A percentile compares a stretch with the other conserved stretches of the same genome.
Evolutionary conservation across 2,113 vertebrate genomes (phyloP).

Genomic region (Sinocyclocheilus maitianheensis): DNA sequence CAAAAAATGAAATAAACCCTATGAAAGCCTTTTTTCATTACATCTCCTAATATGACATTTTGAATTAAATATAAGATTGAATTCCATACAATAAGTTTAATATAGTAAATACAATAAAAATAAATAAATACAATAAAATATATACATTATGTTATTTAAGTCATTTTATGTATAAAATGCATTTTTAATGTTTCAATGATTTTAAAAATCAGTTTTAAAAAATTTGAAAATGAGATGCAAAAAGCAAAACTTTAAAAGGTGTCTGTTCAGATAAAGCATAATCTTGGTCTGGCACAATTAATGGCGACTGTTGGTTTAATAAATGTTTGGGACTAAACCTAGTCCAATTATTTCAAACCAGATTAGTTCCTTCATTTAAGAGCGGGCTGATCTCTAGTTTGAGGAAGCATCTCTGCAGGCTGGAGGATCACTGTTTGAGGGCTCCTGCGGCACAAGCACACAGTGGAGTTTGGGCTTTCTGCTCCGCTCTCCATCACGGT

Average conservation of each 20-base stretch:
- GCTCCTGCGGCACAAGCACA: neutral
- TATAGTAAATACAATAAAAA: too few species aligned
- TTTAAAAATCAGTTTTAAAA: neutral
- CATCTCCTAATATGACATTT: too few species aligned
- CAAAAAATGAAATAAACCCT: neutral
- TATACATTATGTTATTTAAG: neutral
- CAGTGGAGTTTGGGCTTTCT: neutral
- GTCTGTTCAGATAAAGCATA: neutral
- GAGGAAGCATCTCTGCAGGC: neutral
- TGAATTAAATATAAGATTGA: neutral
- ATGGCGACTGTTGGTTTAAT: neutral
- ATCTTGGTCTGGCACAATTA: neutral
- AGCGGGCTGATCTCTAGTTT: neutral
- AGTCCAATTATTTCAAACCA: neutral
- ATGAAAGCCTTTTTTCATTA: neutral
- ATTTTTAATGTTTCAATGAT: neutral
- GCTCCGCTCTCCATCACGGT: constrained; percentile 37
- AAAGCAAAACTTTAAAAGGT: neutral
- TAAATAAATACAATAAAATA: neutral
- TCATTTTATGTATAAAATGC: neutral
- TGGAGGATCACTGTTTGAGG: neutral
- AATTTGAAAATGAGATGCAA: neutral
- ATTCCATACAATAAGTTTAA: neutral
- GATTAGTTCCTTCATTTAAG: neutral
- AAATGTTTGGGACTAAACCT: neutral